Percentiles rank a stretch among this genome's conserved stretches.
These are phyloP conservation scores for Liodrosophila aerea DNA, from an alignment of 2,888 invertebrate species.

Conservation along the genomic window DNA sequence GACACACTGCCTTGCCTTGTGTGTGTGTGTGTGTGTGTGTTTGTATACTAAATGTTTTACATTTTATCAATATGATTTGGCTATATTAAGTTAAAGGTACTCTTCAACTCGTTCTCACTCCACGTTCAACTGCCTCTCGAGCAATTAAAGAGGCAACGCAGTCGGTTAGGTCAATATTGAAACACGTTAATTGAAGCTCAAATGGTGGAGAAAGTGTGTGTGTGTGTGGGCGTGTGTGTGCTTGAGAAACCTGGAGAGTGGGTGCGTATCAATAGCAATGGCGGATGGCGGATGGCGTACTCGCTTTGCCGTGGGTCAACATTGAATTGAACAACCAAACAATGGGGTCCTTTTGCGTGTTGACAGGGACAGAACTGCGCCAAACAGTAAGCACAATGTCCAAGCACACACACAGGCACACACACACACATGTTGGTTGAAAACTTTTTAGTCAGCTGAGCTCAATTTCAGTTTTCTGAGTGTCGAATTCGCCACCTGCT, in stretches of 20 bases:
- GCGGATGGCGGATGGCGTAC: conserved; percentile 10
- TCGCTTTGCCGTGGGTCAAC: conserved; percentile 52
- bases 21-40: conserved; percentile 12
- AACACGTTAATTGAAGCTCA: conserved; percentile 74
- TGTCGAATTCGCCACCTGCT: conserved; percentile 55
- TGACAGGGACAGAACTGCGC: conserved; percentile 6
- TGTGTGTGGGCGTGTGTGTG: no score
- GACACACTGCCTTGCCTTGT: background rate
- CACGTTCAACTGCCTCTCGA: background rate
- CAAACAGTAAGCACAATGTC: conserved; percentile 8
- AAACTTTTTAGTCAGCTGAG: conserved; percentile 33
- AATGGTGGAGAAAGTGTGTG: conserved; percentile 19
- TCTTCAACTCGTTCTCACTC: no score
- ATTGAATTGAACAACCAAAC: conserved; percentile 64
- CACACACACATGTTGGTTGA: conserved; percentile 3
- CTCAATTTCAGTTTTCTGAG: background rate
- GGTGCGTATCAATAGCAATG: conserved; percentile 55
- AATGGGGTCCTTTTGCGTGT: conserved; percentile 20
- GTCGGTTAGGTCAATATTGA: conserved; percentile 73
- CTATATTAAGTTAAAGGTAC: background rate
- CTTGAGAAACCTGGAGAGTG: background rate
- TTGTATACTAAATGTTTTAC: conserved; percentile 5
- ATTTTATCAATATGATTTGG: conserved; percentile 13
- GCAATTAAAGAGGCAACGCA: conserved; percentile 12
- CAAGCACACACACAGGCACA: conserved; percentile 2